Base-by-base conservation (phyloP, 2,888 invertebrate genomes). In the Hyles lineata region DNA sequence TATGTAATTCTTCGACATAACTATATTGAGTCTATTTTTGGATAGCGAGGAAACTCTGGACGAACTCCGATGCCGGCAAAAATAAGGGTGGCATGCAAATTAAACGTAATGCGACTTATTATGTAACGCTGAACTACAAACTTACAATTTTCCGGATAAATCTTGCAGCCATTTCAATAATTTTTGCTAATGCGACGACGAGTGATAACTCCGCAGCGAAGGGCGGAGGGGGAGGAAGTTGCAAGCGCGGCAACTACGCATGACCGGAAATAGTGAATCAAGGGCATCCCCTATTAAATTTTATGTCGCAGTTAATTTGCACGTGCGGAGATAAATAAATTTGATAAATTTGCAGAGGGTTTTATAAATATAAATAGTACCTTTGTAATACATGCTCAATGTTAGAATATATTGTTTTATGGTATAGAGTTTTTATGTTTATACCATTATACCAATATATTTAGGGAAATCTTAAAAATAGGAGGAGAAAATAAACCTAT, bases 1-100 rank as follows among this genome's bases (percentile, higher is more conserved):
- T 94, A 94, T 94, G 93, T 94, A 94, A 94, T 94, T 94, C 93
- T 82, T 91, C 91, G 94, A 94, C 94, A 94, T 94, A 94, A 88
- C 93, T 94, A 93, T 92, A 92, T 75, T 87, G 87, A 78, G 86
- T 90, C 94, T 94, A 94, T 94, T 94, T 94, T 94, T 93, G 93
- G 94, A 94, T 83, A 78, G 80, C 77, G 83, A 85, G 85, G 88
- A 83, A 83, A 80, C 82, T 82, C 84, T 81, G 79, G 83, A 82
- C 77, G 77, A 81, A 74, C 76, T 85, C 76, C 78, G 29, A 78
- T 77, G 79, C 78, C 76, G 79, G 74, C 83, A 82, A 77, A 78
- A 76, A 81, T 76, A 78, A 79, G 79, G 85, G 80, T 80, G 73
- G 76, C 92, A 92, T 92, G 92, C 93, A 90, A 83, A 78, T 78